Conservation (phyloP, 2,113 vertebrate species). For the Campylomormyrus numenius region DNA sequence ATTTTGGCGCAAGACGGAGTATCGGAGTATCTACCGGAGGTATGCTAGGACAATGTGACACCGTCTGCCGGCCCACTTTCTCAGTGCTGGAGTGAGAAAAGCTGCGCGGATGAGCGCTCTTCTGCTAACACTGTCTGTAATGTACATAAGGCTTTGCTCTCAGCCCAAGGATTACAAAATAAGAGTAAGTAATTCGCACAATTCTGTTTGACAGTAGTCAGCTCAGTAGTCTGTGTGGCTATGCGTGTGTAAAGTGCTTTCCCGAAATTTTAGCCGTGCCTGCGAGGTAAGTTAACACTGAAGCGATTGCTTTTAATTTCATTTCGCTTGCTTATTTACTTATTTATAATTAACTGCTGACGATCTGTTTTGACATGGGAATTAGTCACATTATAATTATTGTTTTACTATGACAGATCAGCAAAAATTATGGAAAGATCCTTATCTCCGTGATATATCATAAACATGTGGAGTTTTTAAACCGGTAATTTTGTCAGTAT, state of each 20-base stretch:
- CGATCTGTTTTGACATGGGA: neutral
- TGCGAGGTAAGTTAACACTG: neutral
- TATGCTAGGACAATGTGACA: neutral
- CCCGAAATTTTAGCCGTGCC: neutral
- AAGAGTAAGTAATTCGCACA: conserved; percentile 22
- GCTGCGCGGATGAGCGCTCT: conserved; percentile 28
- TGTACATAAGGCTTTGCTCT: conserved; percentile 18
- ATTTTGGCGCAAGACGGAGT: neutral
- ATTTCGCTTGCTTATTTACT: neutral
- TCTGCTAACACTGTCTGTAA: conserved; percentile 15
- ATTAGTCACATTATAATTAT: neutral
- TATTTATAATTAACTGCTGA: neutral
- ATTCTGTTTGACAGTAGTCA: neutral
- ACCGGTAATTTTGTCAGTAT: neutral
- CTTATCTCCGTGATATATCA: neutral
- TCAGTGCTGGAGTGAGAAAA: neutral
- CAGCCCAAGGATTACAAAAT: conserved; percentile 14
- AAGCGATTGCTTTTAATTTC: neutral
- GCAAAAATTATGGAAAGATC: neutral
- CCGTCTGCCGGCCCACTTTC: neutral
- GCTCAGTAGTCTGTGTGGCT: neutral
- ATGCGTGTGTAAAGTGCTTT: neutral
- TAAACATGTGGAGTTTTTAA: neutral
- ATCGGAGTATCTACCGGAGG: neutral
- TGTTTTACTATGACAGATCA: neutral